Evolutionary conservation across 2,888 invertebrate species (phyloP), one percentile per base, ranked within the genome.

Genomic region (Dendrolimus houi): DNA sequence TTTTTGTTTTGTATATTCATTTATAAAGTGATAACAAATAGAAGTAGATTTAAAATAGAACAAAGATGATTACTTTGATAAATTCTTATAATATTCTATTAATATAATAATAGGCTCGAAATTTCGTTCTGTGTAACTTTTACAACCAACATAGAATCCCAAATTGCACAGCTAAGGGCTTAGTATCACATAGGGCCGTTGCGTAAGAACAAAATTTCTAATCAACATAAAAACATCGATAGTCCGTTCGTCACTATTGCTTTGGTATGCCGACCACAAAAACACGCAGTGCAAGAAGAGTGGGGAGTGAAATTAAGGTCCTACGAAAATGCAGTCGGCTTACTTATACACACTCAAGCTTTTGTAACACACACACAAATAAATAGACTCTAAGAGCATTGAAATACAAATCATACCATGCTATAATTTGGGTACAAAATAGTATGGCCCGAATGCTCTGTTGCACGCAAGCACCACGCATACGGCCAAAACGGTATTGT

Each of bases 251-350:
- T 75, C 81, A 77, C 47, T 47, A 82, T 62, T 67, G 64, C 75
- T 72, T 72, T 77, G 82, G 83, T 81, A 84, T 85, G 81, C 77
- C 77, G 78, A 79, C 78, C 79, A 83, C 79, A 82, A 85, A 85
- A 86, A 85, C 82, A 47, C 47, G 47, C 9, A 47, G 47, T 82
- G 73, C 70, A 74, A 66, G 71, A 74, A 69, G 74, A 74, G 81
- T 74, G 80, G 80, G 81, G 79, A 77, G 72, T 68, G 71, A 75
- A 81, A 85, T 81, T 82, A 84, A 79, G 79, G 79, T 81, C 80
- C 82, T 82, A 81, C 79, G 75, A 82, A 86, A 85, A 87, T 87
- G 85, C 87, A 87, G 80, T 83, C 77, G 75, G 74, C 77, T 82
- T 76, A 73, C 75, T 71, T 67, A 77, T 79, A 77, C 78, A 77